Conservation (phyloP, 1,140 invertebrate genomes). For the Euwallacea fornicatus region DNA sequence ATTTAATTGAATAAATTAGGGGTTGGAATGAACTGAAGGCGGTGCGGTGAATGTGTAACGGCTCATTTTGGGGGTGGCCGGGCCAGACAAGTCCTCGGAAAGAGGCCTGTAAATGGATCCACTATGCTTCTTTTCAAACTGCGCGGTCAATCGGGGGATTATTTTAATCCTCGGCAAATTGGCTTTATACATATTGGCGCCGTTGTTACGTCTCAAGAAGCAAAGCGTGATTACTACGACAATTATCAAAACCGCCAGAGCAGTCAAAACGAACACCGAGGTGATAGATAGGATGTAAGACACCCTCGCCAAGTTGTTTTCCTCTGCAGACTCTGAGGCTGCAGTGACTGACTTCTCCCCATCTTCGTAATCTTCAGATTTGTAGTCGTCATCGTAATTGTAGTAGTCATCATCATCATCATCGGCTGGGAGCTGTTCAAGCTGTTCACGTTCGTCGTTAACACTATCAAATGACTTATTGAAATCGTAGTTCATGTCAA, state of each 20-base stretch:
- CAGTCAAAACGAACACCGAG: conserved; percentile 55
- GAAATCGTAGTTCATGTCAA: neutral
- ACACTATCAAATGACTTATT: neutral
- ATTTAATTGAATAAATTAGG: neutral
- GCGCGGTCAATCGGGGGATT: conserved; percentile 45
- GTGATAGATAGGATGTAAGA: conserved; percentile 50
- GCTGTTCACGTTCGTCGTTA: neutral
- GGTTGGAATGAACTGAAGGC: conserved; percentile 31
- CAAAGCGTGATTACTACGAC: conserved; percentile 45
- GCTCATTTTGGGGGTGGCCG: conserved; percentile 42
- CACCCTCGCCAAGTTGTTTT: conserved; percentile 37
- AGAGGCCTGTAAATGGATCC: conserved; percentile 50
- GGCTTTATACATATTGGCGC: conserved; percentile 43
- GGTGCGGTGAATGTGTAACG: conserved; percentile 43
- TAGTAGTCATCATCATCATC: conserved; percentile 41
- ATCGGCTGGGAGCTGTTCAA: neutral
- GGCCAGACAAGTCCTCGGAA: conserved; percentile 48
- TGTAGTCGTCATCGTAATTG: conserved; percentile 47
- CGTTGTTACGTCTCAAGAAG: conserved; percentile 43
- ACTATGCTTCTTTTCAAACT: conserved; percentile 48
- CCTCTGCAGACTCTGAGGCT: conserved; percentile 34
- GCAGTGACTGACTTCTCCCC: conserved; percentile 44
- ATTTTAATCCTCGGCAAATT: conserved; percentile 49
- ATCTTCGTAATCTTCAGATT: conserved; percentile 51
- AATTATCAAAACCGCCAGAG: conserved; percentile 53